Base-by-base conservation (phyloP, 1,140 invertebrate genomes). In the Leptinotarsa undecemlineata region DNA sequence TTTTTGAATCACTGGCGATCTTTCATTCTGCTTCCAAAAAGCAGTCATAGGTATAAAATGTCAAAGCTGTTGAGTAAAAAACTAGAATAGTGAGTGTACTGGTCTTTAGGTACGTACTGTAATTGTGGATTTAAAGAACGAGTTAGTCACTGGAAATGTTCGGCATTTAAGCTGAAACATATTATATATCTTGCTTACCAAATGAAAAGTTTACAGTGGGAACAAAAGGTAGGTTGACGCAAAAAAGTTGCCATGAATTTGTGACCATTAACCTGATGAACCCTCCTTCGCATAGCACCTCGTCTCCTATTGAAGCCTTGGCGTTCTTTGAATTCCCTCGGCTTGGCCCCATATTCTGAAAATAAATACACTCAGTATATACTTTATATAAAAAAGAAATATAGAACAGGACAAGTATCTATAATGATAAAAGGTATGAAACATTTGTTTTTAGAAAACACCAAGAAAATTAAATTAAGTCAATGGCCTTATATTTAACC, bases 211-310 rank as follows among this genome's bases (percentile, higher is more conserved):
- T 93, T 91, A 88, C 97, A 99, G 87, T 98, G 95, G 82, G 95
- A 98, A 90, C 98, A 99, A 88, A 99, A 99, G 79, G 98, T 99
- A 74, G 98, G 98, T 87, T 99, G 98, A 68, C 96, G 91, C 76
- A 99, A 91, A 86, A 98, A 98, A 71, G 98, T 98, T 71, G 98
- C 98, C 98, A 99, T 99, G 87, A 99, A 99, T 88, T 99, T 99
- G 89, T 99, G 98, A 68, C 96, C 97, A 87, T 99, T 98, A 78
- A 99, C 87, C 88, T 97, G 97, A 87, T 99, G 97, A 72, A 99
- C 95, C 75, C 96, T 90, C 64, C 97, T 89, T 72, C 96, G 90
- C 94, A 99, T 97, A 71, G 97, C 97, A 76, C 96, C 96, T 67
- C 97, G 92, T 64, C 97, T 90, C 76, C 95, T 89, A 86, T 96